phyloP scores from a whole-genome alignment of 2,888 invertebrate genomes.

The Drosophila rubida region DNA sequence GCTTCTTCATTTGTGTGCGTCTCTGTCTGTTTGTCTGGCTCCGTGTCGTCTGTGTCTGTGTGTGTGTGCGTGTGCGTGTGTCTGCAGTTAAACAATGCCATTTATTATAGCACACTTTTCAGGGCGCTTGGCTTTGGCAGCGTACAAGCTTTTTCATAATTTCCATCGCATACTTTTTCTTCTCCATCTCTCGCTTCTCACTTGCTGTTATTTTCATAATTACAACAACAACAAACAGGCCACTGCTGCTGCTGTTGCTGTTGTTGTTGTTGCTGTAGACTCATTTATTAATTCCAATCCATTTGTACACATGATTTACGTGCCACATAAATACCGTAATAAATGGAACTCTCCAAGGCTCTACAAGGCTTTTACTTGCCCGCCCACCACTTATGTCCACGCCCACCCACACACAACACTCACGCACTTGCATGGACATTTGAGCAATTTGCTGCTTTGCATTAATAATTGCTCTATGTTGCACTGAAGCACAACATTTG shows the following conservation, averaged over 20 bases:
- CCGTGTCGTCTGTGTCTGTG: neutral
- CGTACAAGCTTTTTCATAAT: slow-evolving; percentile 39
- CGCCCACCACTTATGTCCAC: slow-evolving; percentile 13
- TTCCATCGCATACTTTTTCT: slow-evolving; percentile 4
- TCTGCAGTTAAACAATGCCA: slow-evolving; percentile 18
- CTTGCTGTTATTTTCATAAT: slow-evolving; percentile 32
- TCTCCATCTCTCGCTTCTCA: slow-evolving; percentile 3
- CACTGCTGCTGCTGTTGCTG: slow-evolving; percentile 13
- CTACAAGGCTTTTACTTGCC: slow-evolving; percentile 43
- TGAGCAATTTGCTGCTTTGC: slow-evolving; percentile 62
- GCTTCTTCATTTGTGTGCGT: neutral
- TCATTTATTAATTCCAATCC: slow-evolving; percentile 83
- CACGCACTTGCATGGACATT: slow-evolving; percentile 30
- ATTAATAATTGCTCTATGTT: slow-evolving; percentile 64
- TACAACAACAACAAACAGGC: slow-evolving; percentile 46
- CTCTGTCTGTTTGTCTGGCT: neutral
- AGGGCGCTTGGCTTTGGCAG: slow-evolving; percentile 20
- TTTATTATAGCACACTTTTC: slow-evolving; percentile 49
- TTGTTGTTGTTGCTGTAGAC: slow-evolving; percentile 41
- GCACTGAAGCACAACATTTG: slow-evolving; percentile 36
- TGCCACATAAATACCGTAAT: slow-evolving; percentile 74
- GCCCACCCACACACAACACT: slow-evolving; percentile 1
- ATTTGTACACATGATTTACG: slow-evolving; percentile 82
- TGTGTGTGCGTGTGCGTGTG: neutral
- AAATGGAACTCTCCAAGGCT: slow-evolving; percentile 70